A percentile compares a stretch with the other conserved stretches of the same genome.
Evolutionary conservation across 2,888 invertebrate genomes (phyloP).

Genomic region (Pyralis farinalis): DNA sequence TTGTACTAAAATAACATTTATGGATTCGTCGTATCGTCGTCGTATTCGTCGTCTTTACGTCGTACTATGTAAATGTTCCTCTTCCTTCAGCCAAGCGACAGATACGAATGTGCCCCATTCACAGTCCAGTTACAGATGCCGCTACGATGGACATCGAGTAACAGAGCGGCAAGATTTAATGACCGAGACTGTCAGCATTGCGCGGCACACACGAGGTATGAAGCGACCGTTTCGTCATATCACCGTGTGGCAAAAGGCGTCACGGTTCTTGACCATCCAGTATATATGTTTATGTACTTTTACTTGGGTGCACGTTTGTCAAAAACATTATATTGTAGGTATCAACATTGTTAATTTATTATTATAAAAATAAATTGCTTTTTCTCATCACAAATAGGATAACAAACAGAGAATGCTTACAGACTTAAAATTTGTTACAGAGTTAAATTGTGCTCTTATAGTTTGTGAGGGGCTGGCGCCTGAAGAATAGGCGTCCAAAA

Average conservation of each 20-base stretch:
- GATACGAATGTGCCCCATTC: constrained; percentile 71
- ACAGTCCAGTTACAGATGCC: constrained; percentile 77
- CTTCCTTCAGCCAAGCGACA: constrained; percentile 43
- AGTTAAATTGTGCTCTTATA: too few relatives aligned
- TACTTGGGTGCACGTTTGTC: too few relatives aligned
- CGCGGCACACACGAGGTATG: constrained; percentile 37
- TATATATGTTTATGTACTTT: not conserved
- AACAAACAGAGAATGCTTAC: too few relatives aligned
- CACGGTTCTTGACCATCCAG: not conserved
- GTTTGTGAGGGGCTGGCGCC: too few relatives aligned
- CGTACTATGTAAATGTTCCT: constrained; percentile 27
- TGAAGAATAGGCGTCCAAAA: too few relatives aligned
- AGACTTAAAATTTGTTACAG: too few relatives aligned
- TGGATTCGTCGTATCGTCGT: too few relatives aligned
- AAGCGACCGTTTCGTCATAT: constrained; percentile 50
- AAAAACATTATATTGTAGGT: too few relatives aligned
- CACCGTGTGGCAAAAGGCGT: constrained; percentile 2
- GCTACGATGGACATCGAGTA: constrained; percentile 68
- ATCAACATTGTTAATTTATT: too few relatives aligned
- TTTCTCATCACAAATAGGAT: too few relatives aligned
- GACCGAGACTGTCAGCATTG: constrained; percentile 65
- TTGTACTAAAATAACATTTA: too few relatives aligned
- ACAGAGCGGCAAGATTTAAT: constrained; percentile 79
- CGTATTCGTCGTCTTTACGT: constrained; percentile 4
- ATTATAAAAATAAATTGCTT: too few relatives aligned